These are phyloP conservation scores for Anthonomus grandis DNA, from an alignment of 1,140 invertebrate genomes.

Conservation along the genomic window DNA sequence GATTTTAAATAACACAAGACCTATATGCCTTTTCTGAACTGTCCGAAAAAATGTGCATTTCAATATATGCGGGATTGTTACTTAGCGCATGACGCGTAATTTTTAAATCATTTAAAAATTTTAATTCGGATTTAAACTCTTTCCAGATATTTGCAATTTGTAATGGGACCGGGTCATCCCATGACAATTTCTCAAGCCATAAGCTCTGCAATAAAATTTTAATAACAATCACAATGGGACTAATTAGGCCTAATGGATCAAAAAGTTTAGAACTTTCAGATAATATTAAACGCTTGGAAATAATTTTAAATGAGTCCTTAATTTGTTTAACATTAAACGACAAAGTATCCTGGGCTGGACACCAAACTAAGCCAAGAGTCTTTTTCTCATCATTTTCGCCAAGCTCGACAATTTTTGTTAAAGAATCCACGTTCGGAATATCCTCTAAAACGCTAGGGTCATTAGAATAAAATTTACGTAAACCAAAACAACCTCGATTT, in stretches of 20 bases:
- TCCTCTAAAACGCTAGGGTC: too few relatives aligned
- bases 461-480: too few relatives aligned
- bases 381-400: too few relatives aligned
- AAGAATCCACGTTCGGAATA: too few relatives aligned
- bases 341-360: slow-evolving; percentile 4
- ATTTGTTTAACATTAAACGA: slow-evolving; percentile 19
- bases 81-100: slow-evolving; percentile 3
- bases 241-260: too few relatives aligned
- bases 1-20: slow-evolving; percentile 33
- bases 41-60: slow-evolving; percentile 47
- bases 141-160: slow-evolving; percentile 1
- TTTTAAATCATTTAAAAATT: slow-evolving; percentile 10
- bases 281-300: too few relatives aligned
- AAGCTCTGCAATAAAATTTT: slow-evolving; percentile 13
- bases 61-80: neutral
- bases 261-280: too few relatives aligned
- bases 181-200: slow-evolving; percentile 10
- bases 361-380: slow-evolving; percentile 26
- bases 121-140: neutral
- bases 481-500: too few relatives aligned
- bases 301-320: neutral
- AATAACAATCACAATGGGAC: too few relatives aligned
- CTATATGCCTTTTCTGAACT: slow-evolving; percentile 46
- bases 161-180: slow-evolving; percentile 3
- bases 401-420: too few relatives aligned